Evolutionary conservation across 2,888 invertebrate genomes (phyloP), one percentile per base, ranked within the genome.

Genomic region (Tenodera sinensis): DNA sequence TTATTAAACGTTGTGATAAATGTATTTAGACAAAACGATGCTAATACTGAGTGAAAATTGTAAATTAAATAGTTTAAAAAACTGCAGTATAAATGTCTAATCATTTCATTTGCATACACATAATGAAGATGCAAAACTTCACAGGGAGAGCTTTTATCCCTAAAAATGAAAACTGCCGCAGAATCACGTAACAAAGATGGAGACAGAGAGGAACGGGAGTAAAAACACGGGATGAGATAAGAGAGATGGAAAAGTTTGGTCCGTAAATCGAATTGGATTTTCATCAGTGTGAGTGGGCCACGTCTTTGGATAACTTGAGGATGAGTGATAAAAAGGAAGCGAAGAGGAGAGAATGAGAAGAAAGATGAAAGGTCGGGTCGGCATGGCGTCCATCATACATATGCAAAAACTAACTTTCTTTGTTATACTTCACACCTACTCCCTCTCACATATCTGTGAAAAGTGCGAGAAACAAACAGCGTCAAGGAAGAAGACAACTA

Each of bases 231-330:
- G 30, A 84, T n/a, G 30, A 34, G 34, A 28, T 20, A 30, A 30
- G 28, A 84, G 30, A 84, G 84, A 30, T n/a, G 30, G 30, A 83
- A 47, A 42, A 47, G 83, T 20, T 42, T 82, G 90, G 85, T 54
- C 85, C 47, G 88, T 87, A 90, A 90, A 90, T 90, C 89, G 89
- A 90, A 88, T 90, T 89, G 89, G 88, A 88, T 90, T 90, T 90
- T 90, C 90, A 90, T 90, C 90, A 90, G 84, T 89, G 86, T 90
- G 88, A 90, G 88, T 89, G 89, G 82, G 89, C 83, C 81, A 84
- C 81, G 85, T 89, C 86, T 30, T 71, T 15, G 54, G 54, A 71
- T 71, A 71, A 71, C 54, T 71, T 71, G 54, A 71, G 54, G 54
- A 71, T 71, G 54, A 71, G 54, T 71, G 54, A 71, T 71, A 71